A percentile compares a stretch with the other conserved stretches of the same genome.
Conservation (phyloP, 2,113 vertebrate species). For the Bothrops jararaca region DNA sequence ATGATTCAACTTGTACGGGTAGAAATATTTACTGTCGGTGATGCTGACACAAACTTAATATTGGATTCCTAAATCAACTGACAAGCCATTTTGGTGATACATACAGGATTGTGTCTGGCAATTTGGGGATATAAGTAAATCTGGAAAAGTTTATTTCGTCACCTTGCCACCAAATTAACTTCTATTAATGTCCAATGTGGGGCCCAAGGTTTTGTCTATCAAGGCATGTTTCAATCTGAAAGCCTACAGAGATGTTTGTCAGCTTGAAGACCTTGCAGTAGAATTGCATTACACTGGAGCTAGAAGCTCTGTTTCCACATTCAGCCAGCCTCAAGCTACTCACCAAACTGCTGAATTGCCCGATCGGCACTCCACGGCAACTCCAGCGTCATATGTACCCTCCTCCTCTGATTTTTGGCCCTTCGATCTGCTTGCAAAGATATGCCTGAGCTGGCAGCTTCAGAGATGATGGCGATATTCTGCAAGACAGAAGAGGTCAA, state of each 20-base stretch:
- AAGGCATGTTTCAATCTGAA: neutral
- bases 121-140: neutral
- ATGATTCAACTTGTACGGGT: neutral
- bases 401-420: conserved; percentile 92
- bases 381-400: conserved; percentile 97
- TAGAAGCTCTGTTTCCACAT: neutral
- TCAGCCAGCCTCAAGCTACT: conserved; percentile 23
- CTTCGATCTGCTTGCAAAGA: conserved; percentile 94
- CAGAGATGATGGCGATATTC: conserved; percentile 98
- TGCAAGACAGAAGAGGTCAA: conserved; percentile 45
- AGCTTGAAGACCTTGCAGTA: neutral
- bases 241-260: neutral
- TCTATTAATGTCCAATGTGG: neutral
- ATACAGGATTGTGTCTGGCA: neutral
- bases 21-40: neutral
- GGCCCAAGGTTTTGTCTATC: neutral
- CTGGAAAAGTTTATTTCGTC: neutral
- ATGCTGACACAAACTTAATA: neutral
- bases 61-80: neutral
- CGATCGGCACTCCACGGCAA: conserved; percentile 95
- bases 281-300: neutral
- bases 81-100: neutral
- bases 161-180: neutral
- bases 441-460: conserved; percentile 97
- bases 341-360: conserved; percentile 97